A percentile compares a stretch with the other conserved stretches of the same genome.
These are phyloP conservation scores for Diloba caeruleocephala DNA, from an alignment of 2,888 invertebrate species.

Conservation along the genomic window DNA sequence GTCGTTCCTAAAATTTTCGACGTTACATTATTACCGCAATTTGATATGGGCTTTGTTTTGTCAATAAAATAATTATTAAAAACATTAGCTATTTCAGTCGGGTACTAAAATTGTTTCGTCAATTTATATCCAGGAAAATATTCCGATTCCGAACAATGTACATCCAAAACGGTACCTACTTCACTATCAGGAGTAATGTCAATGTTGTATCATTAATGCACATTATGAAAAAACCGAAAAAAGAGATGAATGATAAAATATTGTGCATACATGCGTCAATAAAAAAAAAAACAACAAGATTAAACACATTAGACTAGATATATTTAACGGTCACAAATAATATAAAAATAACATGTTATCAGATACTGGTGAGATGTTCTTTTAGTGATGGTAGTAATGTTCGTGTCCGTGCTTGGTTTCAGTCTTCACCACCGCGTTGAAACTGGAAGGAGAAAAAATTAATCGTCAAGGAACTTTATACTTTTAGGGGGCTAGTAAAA, in stretches of 20 bases:
- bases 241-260: too few relatives aligned
- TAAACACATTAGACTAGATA: constrained; percentile 45
- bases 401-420: constrained; percentile 48
- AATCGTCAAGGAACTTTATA: not conserved
- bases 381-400: constrained; percentile 60
- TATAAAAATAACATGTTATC: constrained; percentile 23
- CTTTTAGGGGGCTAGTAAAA: too few relatives aligned
- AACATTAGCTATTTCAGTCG: constrained; percentile 3
- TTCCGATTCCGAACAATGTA: too few relatives aligned
- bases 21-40: constrained; percentile 3
- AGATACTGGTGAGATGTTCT: constrained; percentile 22
- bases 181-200: too few relatives aligned
- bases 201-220: too few relatives aligned
- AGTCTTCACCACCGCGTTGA: constrained; percentile 84
- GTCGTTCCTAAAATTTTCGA: constrained; percentile 4
- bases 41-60: constrained; percentile 1
- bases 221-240: too few relatives aligned
- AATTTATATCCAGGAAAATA: too few relatives aligned
- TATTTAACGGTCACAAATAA: constrained; percentile 40
- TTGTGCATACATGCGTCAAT: too few relatives aligned
- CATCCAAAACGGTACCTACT: too few relatives aligned
- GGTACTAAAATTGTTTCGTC: too few relatives aligned
- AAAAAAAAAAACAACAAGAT: constrained; percentile 6
- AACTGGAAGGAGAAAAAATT: constrained; percentile 65
- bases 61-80: not conserved